Conservation (phyloP, 2,888 invertebrate genomes). For the Agrotis clavis region DNA sequence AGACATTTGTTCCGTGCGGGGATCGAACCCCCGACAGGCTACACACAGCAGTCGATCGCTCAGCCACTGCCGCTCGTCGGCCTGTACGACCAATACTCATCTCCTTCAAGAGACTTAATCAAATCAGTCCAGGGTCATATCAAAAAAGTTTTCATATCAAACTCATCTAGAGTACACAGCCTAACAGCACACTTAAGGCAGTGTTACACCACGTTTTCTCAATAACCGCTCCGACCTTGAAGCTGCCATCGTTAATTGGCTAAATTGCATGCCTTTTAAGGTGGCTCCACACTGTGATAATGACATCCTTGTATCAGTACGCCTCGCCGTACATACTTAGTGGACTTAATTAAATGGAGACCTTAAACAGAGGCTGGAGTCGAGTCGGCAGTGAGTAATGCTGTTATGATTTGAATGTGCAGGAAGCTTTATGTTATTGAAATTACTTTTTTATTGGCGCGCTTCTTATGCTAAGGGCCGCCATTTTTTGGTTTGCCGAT, state of each 20-base stretch:
- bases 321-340: constrained; percentile 76
- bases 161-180: constrained; percentile 29
- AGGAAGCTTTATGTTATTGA: constrained; percentile 68
- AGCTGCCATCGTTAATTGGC: constrained; percentile 82
- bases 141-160: constrained; percentile 18
- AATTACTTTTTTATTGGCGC: constrained; percentile 63
- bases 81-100: no score
- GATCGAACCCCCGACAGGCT: no score
- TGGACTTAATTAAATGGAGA: constrained; percentile 76
- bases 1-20: no score
- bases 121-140: not conserved
- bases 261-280: constrained; percentile 87
- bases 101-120: not conserved
- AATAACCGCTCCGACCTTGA: constrained; percentile 82
- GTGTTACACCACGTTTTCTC: constrained; percentile 77
- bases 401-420: constrained; percentile 68
- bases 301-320: constrained; percentile 81
- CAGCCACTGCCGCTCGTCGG: no score
- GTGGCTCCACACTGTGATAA: constrained; percentile 77
- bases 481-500: constrained; percentile 42
- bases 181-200: constrained; percentile 57
- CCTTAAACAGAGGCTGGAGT: constrained; percentile 61
- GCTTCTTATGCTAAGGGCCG: constrained; percentile 45
- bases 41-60: no score
- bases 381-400: constrained; percentile 69